Evolutionary conservation across 2,888 invertebrate species (phyloP), one percentile per base, ranked within the genome.

Genomic region (Microctonus hyperodae): DNA sequence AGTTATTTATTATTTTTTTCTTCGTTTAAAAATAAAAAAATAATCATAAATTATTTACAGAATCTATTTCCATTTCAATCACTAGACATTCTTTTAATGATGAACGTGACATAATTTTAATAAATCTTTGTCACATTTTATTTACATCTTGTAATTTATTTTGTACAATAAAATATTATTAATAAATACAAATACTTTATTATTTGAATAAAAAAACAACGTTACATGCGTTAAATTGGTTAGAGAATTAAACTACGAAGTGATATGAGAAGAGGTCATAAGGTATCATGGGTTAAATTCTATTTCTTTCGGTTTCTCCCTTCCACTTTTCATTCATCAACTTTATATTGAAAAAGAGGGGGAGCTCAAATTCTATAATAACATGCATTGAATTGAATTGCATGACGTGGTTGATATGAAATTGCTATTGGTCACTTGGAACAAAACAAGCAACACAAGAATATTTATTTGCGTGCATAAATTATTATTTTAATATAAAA

Each of bases 241-340:
- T 23, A 51, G 62, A 25, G 37, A 20, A 16, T 37, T 50, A 28
- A 13, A 16, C 33, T 37, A 50, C 50, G 50, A 33, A 53, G 61
- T 62, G 61, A 37, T 37, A 62, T 62, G 61, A 53, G 37, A 37
- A 62, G 61, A 33, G 53, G 61, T 62, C 61, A 79, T 78, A 76
- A 78, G 37, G 64, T 69, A 69, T 70, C 72, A 72, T 69, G 72
- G 73, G 73, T 70, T 72, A 73, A 56, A 25, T 64, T 37, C 44
- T 44, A 44, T 44, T 44, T 20, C 44, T 16, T 44, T 7, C 51
- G 44, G 57, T 50, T 64, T 68, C 64, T 65, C 64, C 40, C 69
- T 61, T 40, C 58, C 48, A 48, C 55, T 62, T 57, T 11, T 44
- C 25, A 48, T 60, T 69, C 69, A 68, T 51, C 51, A 66, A 33